phyloP scores from a whole-genome alignment of 2,888 invertebrate species.

The Xanthorhoe spadicearia region DNA sequence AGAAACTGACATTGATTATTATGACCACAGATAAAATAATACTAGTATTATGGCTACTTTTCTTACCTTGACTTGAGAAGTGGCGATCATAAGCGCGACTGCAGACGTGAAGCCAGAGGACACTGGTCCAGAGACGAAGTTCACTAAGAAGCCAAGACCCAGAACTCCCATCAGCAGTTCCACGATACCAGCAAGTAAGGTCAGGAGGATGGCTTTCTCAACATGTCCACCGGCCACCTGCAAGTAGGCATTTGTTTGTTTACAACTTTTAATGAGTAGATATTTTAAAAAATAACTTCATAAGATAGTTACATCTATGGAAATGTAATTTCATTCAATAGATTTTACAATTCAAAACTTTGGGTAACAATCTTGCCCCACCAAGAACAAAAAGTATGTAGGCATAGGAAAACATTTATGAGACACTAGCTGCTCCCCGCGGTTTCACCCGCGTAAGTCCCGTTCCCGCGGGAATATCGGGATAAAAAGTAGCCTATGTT shows the following conservation, averaged over 20 bases:
- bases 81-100: constrained; percentile 94
- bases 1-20: not conserved
- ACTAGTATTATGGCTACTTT: not conserved
- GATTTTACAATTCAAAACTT: too few relatives aligned
- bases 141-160: constrained; percentile 93
- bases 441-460: too few relatives aligned
- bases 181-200: constrained; percentile 89
- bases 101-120: constrained; percentile 96
- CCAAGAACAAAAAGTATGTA: too few relatives aligned
- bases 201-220: constrained; percentile 90
- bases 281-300: too few relatives aligned
- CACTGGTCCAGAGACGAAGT: constrained; percentile 95
- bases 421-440: too few relatives aligned
- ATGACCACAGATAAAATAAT: too few relatives aligned
- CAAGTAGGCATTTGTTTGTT: not conserved
- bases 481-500: too few relatives aligned
- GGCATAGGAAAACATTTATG: too few relatives aligned
- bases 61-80: constrained; percentile 90
- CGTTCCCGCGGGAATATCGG: too few relatives aligned
- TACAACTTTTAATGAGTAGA: not conserved
- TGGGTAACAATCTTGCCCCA: too few relatives aligned
- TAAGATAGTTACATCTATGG: too few relatives aligned
- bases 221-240: constrained; percentile 87
- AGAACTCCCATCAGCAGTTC: constrained; percentile 92
- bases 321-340: too few relatives aligned